Conservation (phyloP, 2,797 vertebrate genomes). For the Platyrinchus mystaceus region DNA sequence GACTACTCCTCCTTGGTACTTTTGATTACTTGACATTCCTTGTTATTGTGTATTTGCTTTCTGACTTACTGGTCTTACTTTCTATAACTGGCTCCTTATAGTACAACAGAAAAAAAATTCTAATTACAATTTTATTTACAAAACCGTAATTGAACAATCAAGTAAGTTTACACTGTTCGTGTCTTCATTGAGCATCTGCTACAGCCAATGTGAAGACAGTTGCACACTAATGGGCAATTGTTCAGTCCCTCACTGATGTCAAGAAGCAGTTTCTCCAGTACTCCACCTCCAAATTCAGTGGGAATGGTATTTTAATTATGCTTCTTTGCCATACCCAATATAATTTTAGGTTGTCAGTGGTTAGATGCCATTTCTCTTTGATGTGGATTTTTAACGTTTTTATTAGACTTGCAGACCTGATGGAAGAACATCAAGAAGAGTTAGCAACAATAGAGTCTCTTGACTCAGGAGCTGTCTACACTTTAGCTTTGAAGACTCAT, state of each 20-base stretch:
- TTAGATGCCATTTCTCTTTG: not conserved
- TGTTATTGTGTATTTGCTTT: not conserved
- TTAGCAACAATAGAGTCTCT: slow-evolving; percentile 81
- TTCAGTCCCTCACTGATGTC: not conserved
- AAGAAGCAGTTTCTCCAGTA: not conserved
- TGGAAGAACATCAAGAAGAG: slow-evolving; percentile 83
- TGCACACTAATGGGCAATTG: not conserved
- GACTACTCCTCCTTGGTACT: not conserved
- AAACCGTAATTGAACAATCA: not conserved
- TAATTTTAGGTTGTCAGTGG: not conserved
- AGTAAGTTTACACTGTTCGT: not conserved
- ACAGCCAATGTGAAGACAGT: not conserved
- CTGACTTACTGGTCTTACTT: not conserved
- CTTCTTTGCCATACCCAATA: not conserved
- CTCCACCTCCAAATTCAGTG: not conserved
- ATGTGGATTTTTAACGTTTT: not conserved
- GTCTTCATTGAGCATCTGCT: not conserved
- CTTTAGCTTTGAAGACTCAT: slow-evolving; percentile 82
- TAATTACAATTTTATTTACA: not conserved
- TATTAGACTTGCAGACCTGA: slow-evolving; percentile 78
- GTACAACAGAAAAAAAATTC: not conserved
- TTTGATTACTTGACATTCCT: not conserved
- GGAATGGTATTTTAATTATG: not conserved
- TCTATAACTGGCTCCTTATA: not conserved
- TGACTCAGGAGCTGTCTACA: slow-evolving; percentile 83